phyloP scores from a whole-genome alignment of 2,113 vertebrate genomes.

The Melanotaenia duboulayi region DNA sequence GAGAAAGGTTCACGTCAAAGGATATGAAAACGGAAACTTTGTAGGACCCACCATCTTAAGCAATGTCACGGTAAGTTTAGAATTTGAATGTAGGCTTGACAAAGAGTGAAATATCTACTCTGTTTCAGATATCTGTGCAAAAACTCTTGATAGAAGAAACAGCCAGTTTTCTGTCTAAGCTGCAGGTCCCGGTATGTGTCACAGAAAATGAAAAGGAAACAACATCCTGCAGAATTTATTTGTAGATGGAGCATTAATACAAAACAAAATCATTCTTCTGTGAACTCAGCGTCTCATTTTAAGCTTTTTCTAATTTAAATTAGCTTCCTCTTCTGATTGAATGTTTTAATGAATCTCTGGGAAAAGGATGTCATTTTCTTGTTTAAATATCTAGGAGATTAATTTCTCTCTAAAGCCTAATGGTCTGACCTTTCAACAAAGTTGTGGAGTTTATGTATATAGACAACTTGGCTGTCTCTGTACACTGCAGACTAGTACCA shows the following conservation, averaged over 20 bases:
- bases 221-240: background rate
- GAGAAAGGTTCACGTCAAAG: conserved; percentile 91
- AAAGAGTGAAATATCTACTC: background rate
- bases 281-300: conserved; percentile 4
- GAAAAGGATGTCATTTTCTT: no score
- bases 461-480: background rate
- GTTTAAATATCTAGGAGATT: background rate
- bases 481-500: conserved; percentile 1
- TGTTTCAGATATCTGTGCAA: background rate
- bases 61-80: conserved; percentile 86
- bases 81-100: background rate
- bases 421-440: background rate
- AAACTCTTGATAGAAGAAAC: background rate
- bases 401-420: background rate
- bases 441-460: background rate
- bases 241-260: background rate
- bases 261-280: background rate
- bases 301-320: conserved; percentile 4
- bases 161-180: background rate
- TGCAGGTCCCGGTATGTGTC: background rate
- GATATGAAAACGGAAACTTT: conserved; percentile 97
- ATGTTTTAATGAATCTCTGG: no score
- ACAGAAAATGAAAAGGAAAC: background rate
- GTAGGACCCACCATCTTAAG: conserved; percentile 94
- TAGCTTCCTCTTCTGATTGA: background rate